phyloP scores from a whole-genome alignment of 2,888 invertebrate species.

The Epinotia brunnichana region DNA sequence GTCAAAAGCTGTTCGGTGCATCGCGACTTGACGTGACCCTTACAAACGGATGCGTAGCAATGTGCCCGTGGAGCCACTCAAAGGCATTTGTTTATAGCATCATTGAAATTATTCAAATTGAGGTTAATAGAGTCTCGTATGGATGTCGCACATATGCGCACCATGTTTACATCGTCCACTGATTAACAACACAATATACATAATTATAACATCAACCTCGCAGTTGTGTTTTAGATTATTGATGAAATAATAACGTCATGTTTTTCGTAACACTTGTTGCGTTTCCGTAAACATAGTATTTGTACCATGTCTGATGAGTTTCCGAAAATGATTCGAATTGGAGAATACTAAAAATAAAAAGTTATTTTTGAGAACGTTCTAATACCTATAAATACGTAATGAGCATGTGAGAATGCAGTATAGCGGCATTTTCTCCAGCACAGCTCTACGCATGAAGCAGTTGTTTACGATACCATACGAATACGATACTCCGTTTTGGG shows the following conservation, averaged over 20 bases:
- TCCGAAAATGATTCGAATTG: slow-evolving; percentile 8
- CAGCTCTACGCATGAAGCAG: slow-evolving; percentile 70
- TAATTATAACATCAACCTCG: slow-evolving; percentile 48
- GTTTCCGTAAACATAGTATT: slow-evolving; percentile 40
- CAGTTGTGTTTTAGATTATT: slow-evolving; percentile 34
- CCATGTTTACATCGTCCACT: slow-evolving; percentile 75
- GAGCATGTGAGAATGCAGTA: slow-evolving; percentile 61
- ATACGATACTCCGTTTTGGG: slow-evolving; percentile 71
- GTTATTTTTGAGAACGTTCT: not conserved
- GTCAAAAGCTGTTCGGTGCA: slow-evolving; percentile 60
- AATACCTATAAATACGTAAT: slow-evolving; percentile 43
- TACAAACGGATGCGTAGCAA: slow-evolving; percentile 74
- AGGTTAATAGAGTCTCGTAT: slow-evolving; percentile 80
- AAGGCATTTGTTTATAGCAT: slow-evolving; percentile 75
- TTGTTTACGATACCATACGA: slow-evolving; percentile 78
- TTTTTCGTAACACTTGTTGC: slow-evolving; percentile 54
- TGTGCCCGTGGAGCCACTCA: slow-evolving; percentile 72
- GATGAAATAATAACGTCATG: slow-evolving; percentile 52
- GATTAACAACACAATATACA: slow-evolving; percentile 72
- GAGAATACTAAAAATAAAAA: not conserved
- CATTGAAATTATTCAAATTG: slow-evolving; percentile 79
- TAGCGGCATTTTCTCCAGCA: slow-evolving; percentile 65
- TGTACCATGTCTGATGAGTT: slow-evolving; percentile 25
- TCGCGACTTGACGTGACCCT: slow-evolving; percentile 65
- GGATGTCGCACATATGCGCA: slow-evolving; percentile 80